These are phyloP conservation scores for Drosophila setosimentum DNA, from an alignment of 2,888 invertebrate species.

Conservation along the genomic window DNA sequence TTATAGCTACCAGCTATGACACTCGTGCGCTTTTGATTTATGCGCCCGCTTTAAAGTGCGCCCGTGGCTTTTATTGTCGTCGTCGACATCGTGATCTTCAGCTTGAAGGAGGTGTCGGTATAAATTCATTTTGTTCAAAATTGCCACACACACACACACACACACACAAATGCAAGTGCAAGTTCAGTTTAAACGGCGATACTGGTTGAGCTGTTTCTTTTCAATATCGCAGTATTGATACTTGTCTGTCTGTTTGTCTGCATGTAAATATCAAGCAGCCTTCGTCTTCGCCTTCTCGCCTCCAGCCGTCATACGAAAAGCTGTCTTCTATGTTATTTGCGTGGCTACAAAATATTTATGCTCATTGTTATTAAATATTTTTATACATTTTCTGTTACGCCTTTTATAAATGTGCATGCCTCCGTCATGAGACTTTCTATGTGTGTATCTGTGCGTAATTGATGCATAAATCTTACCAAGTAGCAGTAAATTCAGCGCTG, in stretches of 20 bases:
- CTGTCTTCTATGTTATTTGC: conserved; percentile 66
- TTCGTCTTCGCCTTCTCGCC: background rate
- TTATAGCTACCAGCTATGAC: conserved; percentile 41
- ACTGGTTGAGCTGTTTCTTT: conserved; percentile 51
- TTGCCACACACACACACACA: conserved; percentile 37
- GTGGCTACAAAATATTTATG: conserved; percentile 66
- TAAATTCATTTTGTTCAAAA: conserved; percentile 57
- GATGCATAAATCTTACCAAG: conserved; percentile 75
- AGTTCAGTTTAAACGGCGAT: conserved; percentile 40
- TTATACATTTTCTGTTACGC: conserved; percentile 14
- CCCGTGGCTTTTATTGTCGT: conserved; percentile 40
- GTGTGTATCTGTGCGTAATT: conserved; percentile 57
- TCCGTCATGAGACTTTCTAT: conserved; percentile 48
- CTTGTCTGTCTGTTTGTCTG: conserved; percentile 27
- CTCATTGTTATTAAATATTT: conserved; percentile 69
- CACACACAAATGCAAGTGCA: conserved; percentile 19
- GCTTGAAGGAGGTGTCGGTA: conserved; percentile 50
- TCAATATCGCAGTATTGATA: conserved; percentile 38
- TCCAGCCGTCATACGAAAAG: conserved; percentile 34
- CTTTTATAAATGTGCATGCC: conserved; percentile 64
- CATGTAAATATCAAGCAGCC: conserved; percentile 41
- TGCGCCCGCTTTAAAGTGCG: conserved; percentile 50
- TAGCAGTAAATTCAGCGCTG: conserved; percentile 60
- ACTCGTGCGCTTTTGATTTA: conserved; percentile 56
- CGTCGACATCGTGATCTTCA: conserved; percentile 35